A percentile compares a stretch with the other conserved stretches of the same genome.
Evolutionary conservation across 2,888 invertebrate genomes (phyloP).

Genomic region (Dascillus cervinus): DNA sequence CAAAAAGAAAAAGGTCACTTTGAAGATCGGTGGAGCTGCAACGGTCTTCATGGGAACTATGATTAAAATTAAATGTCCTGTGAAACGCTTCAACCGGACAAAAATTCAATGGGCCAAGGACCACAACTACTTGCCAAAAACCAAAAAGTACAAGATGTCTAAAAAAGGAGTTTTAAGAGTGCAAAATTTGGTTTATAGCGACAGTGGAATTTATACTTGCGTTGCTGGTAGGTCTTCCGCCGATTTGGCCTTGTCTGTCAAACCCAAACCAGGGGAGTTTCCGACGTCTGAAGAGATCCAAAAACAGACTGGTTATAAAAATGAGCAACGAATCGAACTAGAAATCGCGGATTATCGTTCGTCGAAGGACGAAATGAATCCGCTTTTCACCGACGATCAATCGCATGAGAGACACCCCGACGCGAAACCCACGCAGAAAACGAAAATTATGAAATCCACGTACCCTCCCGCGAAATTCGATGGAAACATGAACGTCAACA

Average conservation of each 20-base stretch:
- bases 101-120: constrained; percentile 88
- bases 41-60: constrained; percentile 86
- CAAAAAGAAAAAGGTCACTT: constrained; percentile 70
- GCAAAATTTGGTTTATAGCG: constrained; percentile 68
- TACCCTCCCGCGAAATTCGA: constrained; percentile 25
- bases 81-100: constrained; percentile 73
- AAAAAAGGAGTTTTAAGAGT: constrained; percentile 87
- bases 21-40: constrained; percentile 86
- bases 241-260: constrained; percentile 71
- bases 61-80: constrained; percentile 90
- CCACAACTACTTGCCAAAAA: constrained; percentile 66
- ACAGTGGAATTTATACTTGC: constrained; percentile 82
- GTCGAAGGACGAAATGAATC: constrained; percentile 38
- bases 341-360: constrained; percentile 30
- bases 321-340: constrained; percentile 29
- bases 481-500: constrained; percentile 27
- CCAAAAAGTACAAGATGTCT: constrained; percentile 79
- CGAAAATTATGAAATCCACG: constrained; percentile 34
- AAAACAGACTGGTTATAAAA: constrained; percentile 29
- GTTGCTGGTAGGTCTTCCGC: constrained; percentile 76
- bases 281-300: constrained; percentile 71
- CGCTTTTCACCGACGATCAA: constrained; percentile 51
- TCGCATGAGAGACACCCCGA: constrained; percentile 59
- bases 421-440: constrained; percentile 27
- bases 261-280: constrained; percentile 70